These are phyloP conservation scores for Aspidoscelis tigris DNA, from an alignment of 2,113 vertebrate genomes.

Conservation along the genomic window DNA sequence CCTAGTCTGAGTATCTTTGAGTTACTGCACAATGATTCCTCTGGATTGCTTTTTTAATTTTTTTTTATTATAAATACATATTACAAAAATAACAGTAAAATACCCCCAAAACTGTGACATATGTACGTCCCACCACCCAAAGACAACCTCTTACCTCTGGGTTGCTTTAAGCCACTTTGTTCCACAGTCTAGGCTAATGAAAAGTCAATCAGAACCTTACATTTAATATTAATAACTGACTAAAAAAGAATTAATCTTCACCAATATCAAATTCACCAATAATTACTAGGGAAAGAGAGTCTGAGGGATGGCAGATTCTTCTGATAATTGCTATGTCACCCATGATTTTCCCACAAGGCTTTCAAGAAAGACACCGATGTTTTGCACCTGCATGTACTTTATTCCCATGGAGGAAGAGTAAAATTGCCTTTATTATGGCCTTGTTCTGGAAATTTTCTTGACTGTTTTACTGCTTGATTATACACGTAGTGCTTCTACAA, in stretches of 20 bases:
- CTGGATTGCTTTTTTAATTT: too few relatives aligned
- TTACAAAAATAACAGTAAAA: too few relatives aligned
- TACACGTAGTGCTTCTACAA: background rate
- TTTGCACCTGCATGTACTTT: constrained; percentile 4
- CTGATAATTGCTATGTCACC: constrained; percentile 25
- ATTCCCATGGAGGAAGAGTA: background rate
- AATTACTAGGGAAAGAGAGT: background rate
- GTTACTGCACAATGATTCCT: too few relatives aligned
- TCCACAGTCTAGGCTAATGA: too few relatives aligned
- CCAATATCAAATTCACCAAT: background rate
- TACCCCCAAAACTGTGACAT: too few relatives aligned
- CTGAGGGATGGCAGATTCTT: background rate
- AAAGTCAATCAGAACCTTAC: too few relatives aligned
- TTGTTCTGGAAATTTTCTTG: background rate
- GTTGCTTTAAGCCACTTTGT: too few relatives aligned
- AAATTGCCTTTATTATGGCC: background rate
- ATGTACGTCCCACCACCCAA: too few relatives aligned
- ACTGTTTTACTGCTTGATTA: background rate
- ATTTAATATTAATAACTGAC: background rate
- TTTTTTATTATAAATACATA: too few relatives aligned
- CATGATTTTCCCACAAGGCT: constrained; percentile 17
- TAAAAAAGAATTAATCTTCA: background rate
- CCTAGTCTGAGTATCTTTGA: too few relatives aligned
- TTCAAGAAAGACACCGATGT: background rate
- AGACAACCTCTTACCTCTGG: too few relatives aligned